Base-by-base conservation (phyloP, 2,888 invertebrate genomes). In the Latrodectus hesperus region DNA sequence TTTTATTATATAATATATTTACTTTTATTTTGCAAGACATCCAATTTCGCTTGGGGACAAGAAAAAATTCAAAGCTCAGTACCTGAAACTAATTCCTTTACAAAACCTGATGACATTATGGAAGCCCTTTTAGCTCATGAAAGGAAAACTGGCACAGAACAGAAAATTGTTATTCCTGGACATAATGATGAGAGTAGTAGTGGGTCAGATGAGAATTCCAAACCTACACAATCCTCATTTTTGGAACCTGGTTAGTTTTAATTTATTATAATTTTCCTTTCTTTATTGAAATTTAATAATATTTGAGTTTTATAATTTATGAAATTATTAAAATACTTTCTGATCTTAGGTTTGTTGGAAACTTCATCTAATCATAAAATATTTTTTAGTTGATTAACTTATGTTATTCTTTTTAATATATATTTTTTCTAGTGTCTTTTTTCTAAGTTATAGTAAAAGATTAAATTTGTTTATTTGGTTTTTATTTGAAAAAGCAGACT, bases 121-220 rank as follows among this genome's bases (percentile, higher is more conserved):
- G 96, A 97, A 26, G 96, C 97, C 9, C 93, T 98, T 65, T 93
- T 98, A 89, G 96, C 96, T 70, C 96, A 97, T 91, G 98, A 98
- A 92, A 97, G 96, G 67, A 88, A 88, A 75, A 71, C 96, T 91
- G 94, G 94, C 55, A 93, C 93, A 16, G 93, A 93, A 74, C 26
- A 77, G 0, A 81, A 81, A 52, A 75, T 89, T 4, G 86, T 90
- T 70, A 90, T 90, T 53, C 90, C 90, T n/a, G 89, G 90, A 65
- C 73, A 79, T 26, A 89, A 84, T 89, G 95, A 95, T 67, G 91
- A 90, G 49, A 93, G 93, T 65, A 96, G 96, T n/a, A 96, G 96
- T 92, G 96, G 95, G 89, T 96, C 96, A 89, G 96, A 96, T 91
- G 95, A 95, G 91, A 93, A 94, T 89, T 93, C 94, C 89, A 95